Base-by-base conservation (phyloP, 1,140 invertebrate species). In the Lepidurus couesii region DNA sequence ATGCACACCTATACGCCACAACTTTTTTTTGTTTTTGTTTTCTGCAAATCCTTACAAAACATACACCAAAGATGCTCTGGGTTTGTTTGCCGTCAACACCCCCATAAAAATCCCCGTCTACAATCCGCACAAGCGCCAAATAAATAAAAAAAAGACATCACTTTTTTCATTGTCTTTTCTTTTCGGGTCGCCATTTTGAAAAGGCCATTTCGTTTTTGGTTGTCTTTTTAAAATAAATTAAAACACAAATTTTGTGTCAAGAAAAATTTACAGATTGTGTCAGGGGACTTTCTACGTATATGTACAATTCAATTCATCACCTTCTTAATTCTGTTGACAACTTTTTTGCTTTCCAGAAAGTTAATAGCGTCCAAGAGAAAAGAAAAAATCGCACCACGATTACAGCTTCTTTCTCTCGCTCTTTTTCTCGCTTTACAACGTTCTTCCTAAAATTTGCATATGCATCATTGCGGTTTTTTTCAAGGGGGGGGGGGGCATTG, bases 21-120 rank as follows among this genome's bases (percentile, higher is more conserved):
- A 9, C 16, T 65, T 65, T 65, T 47, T 47, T 16, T 47, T 47
- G 74, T 74, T 81, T 74, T 81, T 75, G 43, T 74, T 44, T 73
- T 73, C 13, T n/a, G 65, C 79, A 80, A 65, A 65, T 65, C 16
- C 9, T 65, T 65, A 65, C n/a, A 65, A 65, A 65, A 65, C 53
- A 65, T 9, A 65, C 53, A 7, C 1, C 16, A 65, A 65, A 65
- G 21, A 65, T 11, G 8, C 3, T 65, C 13, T 21, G 21, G 53
- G 53, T 65, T 65, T 65, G 8, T 65, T 65, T 65, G 16, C 21
- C 53, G 53, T 65, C 7, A 21, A 21, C 21, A n/a, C 4, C n/a
- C 53, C 21, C 16, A 21, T 65, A 16, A 13, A 13, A 9, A 9
- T 21, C 53, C 13, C 53, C 45, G 45, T 21, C 53, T 7, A 9